Evolutionary conservation across 1,140 invertebrate species (phyloP), one percentile per base, ranked within the genome.

Genomic region (Phocides pigmalion): DNA sequence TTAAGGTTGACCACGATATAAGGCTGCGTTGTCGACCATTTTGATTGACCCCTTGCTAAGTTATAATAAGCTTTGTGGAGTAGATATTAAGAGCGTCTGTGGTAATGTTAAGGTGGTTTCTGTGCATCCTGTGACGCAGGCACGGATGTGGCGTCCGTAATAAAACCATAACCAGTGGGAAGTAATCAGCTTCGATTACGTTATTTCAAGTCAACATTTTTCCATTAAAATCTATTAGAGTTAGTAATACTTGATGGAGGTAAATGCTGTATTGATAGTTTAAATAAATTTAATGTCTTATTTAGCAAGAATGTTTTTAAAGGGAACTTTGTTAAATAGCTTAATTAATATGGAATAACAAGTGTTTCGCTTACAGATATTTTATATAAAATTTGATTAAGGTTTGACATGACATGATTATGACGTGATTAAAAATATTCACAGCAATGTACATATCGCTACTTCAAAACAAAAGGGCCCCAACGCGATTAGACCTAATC

Each of bases 81-180:
- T 25, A 1, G 17, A 0, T 5, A 14, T 67, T 70, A 66, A 28
- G 61, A 37, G 46, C 44, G 32, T 22, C 1, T 9, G 8, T 25
- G 11, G 41, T 17, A 41, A 17, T 37, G 20, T 9, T 35, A 44
- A 15, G 47, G 20, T 66, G 53, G 70, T 64, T 25, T 28, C 15
- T 41, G 42, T 64, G 66, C 81, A 83, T 87, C 84, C 84, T 82
- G 84, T 80, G 74, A 73, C 78, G 78, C 74, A 70, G 71, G 81
- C 78, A 66, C 82, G 84, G 84, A 87, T 87, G 84, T 80, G 82
- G 82, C 68, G 71, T 72, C 58, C 59, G 70, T 69, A 81, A 74
- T 73, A 82, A 79, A 83, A 81, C 79, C 72, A 82, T 79, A 77
- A 76, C 69, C 56, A 54, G 62, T 56, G 61, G 68, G 61, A 72